Evolutionary conservation across 2,113 vertebrate genomes (phyloP), one percentile per base, ranked within the genome.

Genomic region (Indicator maculatus): DNA sequence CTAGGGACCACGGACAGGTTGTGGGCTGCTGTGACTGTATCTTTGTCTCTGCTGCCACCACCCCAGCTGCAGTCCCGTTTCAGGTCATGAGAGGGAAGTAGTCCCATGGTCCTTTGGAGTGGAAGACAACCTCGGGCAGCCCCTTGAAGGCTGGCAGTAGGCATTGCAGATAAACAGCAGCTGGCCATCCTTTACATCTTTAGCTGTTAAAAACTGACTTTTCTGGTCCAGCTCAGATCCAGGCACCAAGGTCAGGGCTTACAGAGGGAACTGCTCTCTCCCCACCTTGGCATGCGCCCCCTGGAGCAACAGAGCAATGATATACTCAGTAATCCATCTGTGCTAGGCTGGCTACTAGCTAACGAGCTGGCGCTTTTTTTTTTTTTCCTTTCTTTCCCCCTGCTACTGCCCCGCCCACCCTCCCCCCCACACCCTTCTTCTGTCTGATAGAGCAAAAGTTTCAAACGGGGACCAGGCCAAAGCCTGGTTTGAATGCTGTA

Each of bases 141-240:
- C 16, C 0, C 1, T 1, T 36, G 13, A 45, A 80, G 41, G 55
- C 66, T 63, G 39, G 39, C 3, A 2, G 10, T 55, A 52, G 20
- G 16, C 33, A 56, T 7, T 21, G 16, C 61, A 86, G 65, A 23
- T 63, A 26, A 86, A 26, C 17, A 70, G 69, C 61, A 78, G n/a
- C 58, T 71, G 38, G 6, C 15, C 28, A 79, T 85, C 67, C 26
- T 41, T 52, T 55, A 53, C 31, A 72, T 55, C 28, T 85, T 79
- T 36, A 79, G 55, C 28, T 69, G 74, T 15, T 39, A 73, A 80
- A 59, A 39, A 13, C 6, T 36, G 50, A 4, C 21, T 85, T 74
- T 72, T 64, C 63, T 82, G 53, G 31, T 31, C 17, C 9, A 47
- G 17, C 28, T 61, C 55, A 45, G 33, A 83, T 3, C 8, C 18